These are phyloP conservation scores for Phalacrocorax aristotelis DNA, from an alignment of 2,113 vertebrate species.

Conservation along the genomic window DNA sequence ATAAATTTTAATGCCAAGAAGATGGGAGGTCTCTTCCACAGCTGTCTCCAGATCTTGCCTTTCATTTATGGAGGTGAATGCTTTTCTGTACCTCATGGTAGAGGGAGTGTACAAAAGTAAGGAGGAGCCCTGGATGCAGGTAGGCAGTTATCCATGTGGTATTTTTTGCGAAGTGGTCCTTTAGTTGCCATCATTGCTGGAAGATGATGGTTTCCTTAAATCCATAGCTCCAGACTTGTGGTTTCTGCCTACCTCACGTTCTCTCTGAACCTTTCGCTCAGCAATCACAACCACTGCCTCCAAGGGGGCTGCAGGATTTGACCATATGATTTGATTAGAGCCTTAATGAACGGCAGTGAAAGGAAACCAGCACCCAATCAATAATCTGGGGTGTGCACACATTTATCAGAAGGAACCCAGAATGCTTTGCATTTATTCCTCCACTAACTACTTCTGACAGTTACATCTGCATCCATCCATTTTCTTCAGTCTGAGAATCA, in stretches of 20 bases:
- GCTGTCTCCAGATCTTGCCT: background rate
- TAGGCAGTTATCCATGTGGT: background rate
- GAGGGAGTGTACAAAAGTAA: background rate
- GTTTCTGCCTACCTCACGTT: background rate
- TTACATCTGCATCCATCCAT: conserved; percentile 17
- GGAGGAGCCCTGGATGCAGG: background rate
- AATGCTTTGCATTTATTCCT: background rate
- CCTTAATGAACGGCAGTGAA: background rate
- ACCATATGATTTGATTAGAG: background rate
- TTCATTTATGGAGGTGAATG: background rate
- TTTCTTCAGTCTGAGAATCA: background rate
- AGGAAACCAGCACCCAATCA: conserved; percentile 4
- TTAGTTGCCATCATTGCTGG: background rate
- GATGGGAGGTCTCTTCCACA: background rate
- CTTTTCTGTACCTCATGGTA: background rate
- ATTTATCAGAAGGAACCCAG: background rate
- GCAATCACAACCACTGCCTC: background rate
- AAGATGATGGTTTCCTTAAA: background rate
- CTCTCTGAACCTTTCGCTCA: background rate
- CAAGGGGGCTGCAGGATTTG: background rate
- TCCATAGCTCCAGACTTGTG: background rate
- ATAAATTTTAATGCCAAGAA: background rate
- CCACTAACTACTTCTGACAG: background rate
- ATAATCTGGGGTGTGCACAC: background rate
- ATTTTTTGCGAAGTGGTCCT: background rate